phyloP scores from a whole-genome alignment of 2,113 vertebrate genomes.

The Xenopus borealis region DNA sequence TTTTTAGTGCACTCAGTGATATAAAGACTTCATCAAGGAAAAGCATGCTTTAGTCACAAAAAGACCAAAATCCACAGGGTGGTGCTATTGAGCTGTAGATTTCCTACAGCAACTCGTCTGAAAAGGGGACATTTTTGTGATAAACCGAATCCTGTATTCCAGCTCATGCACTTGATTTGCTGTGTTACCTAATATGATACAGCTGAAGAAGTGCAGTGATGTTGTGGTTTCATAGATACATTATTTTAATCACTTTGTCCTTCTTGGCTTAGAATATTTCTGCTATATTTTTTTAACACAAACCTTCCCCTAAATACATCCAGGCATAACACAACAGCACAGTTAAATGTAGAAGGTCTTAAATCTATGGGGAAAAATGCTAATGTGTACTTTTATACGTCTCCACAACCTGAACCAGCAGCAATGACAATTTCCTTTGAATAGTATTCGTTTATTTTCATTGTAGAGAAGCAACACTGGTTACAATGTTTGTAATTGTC shows the following conservation, averaged over 20 bases:
- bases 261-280: slow-evolving; percentile 36
- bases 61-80: slow-evolving; percentile 67
- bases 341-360: too few relatives aligned
- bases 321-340: too few relatives aligned
- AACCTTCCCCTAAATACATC: too few relatives aligned
- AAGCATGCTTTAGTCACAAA: too few relatives aligned
- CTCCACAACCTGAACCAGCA: too few relatives aligned
- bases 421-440: too few relatives aligned
- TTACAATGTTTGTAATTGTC: background rate
- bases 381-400: too few relatives aligned
- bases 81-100: slow-evolving; percentile 76
- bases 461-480: too few relatives aligned
- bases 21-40: too few relatives aligned
- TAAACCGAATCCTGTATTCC: slow-evolving; percentile 46
- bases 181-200: slow-evolving; percentile 35
- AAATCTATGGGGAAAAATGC: too few relatives aligned
- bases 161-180: slow-evolving; percentile 32
- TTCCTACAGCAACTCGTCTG: slow-evolving; percentile 17
- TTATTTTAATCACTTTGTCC: slow-evolving; percentile 38
- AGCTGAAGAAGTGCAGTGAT: slow-evolving; percentile 36
- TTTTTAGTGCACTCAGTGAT: too few relatives aligned
- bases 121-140: slow-evolving; percentile 5
- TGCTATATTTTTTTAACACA: background rate
- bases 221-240: slow-evolving; percentile 40
- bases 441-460: too few relatives aligned